Conservation (phyloP, 2,888 invertebrate species). For the Cryptocephalus primarius region DNA sequence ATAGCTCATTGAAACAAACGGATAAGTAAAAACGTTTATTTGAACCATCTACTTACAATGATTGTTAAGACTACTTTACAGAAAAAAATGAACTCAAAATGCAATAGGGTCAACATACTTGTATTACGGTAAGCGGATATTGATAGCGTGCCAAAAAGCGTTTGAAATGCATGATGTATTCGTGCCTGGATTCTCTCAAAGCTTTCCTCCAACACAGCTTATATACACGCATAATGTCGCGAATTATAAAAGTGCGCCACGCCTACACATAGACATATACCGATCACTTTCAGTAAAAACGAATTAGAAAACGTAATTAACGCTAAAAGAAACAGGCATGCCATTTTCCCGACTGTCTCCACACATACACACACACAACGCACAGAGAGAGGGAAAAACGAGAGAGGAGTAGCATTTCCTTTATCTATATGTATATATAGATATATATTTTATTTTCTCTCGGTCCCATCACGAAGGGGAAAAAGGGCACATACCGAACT, state of each 20-base stretch:
- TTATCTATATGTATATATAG: too few relatives aligned
- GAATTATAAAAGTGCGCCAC: constrained; percentile 12
- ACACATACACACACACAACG: neutral
- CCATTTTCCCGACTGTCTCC: constrained; percentile 15
- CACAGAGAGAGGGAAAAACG: constrained; percentile 5
- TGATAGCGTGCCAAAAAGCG: constrained; percentile 14
- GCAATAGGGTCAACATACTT: constrained; percentile 2
- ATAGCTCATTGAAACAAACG: constrained; percentile 8
- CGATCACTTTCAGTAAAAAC: constrained; percentile 1
- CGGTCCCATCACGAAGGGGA: too few relatives aligned
- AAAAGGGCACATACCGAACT: constrained; percentile 51
- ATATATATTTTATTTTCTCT: too few relatives aligned
- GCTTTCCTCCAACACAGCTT: constrained; percentile 4
- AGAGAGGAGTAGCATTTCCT: too few relatives aligned
- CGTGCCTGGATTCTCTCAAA: constrained; percentile 8
- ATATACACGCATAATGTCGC: neutral
- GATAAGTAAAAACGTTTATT: constrained; percentile 9
- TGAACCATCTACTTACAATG: constrained; percentile 7
- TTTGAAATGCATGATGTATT: constrained; percentile 7
- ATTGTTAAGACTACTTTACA: too few relatives aligned
- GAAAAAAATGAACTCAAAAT: constrained; percentile 5
- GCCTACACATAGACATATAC: constrained; percentile 12
- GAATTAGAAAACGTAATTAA: neutral
- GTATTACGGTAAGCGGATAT: constrained; percentile 4
- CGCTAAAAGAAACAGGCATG: constrained; percentile 19